Evolutionary conservation across 2,113 vertebrate genomes (phyloP).

Genomic region (Mormyrus lacerda): DNA sequence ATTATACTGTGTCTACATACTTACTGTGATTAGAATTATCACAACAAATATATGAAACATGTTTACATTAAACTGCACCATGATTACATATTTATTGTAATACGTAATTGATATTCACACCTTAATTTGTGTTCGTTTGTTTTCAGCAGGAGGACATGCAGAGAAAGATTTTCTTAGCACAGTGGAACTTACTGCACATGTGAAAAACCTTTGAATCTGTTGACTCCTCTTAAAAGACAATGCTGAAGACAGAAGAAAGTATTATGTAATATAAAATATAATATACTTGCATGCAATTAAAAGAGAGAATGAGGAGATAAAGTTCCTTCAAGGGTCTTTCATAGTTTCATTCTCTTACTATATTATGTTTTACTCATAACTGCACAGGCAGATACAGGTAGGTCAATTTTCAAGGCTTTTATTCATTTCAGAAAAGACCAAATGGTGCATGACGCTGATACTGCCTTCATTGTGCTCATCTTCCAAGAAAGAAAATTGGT

Average conservation of each 20-base stretch:
- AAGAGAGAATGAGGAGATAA: neutral
- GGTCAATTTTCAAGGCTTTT: constrained; percentile 33
- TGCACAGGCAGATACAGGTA: constrained; percentile 24
- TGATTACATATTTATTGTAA: too few species aligned
- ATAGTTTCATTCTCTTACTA: neutral
- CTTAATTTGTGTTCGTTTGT: neutral
- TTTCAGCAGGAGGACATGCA: neutral
- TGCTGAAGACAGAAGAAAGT: neutral
- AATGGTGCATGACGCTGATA: constrained; percentile 28
- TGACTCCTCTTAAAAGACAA: neutral
- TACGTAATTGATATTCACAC: neutral
- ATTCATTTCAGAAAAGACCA: constrained; percentile 44
- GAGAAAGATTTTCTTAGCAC: neutral
- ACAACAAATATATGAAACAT: neutral
- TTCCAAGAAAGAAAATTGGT: constrained; percentile 26
- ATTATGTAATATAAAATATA: neutral
- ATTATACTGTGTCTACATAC: neutral
- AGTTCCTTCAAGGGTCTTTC: neutral
- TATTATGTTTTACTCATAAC: constrained; percentile 22
- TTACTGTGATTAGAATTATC: neutral
- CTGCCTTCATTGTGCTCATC: constrained; percentile 28
- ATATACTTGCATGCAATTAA: neutral
- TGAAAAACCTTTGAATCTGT: neutral
- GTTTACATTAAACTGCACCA: neutral
- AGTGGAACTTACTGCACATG: neutral